Conservation (phyloP, 2,888 invertebrate species). For the Pollenia griseotomentosa region DNA sequence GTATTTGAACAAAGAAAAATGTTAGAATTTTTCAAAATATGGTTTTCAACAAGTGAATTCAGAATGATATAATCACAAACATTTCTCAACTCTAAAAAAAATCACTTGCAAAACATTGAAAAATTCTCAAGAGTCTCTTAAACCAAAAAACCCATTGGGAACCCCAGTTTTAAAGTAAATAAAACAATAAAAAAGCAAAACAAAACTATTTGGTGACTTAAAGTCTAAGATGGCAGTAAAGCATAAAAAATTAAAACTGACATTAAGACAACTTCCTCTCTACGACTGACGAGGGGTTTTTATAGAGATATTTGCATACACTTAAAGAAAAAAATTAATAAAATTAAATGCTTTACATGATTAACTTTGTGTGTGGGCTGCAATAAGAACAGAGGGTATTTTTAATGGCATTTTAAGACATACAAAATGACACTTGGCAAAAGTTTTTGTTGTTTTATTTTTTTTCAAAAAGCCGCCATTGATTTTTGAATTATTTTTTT, state of each 20-base stretch:
- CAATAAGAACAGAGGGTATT: conserved; percentile 23
- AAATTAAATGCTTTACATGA: conserved; percentile 29
- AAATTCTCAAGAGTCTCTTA: too few relatives aligned
- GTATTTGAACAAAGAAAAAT: too few relatives aligned
- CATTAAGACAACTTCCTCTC: conserved; percentile 54
- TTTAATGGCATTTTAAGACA: conserved; percentile 53
- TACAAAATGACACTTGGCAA: conserved; percentile 66
- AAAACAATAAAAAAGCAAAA: conserved; percentile 29
- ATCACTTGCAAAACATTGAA: too few relatives aligned
- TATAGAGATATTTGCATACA: conserved; percentile 13
- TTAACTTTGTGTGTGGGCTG: conserved; percentile 70
- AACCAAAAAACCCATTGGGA: too few relatives aligned
- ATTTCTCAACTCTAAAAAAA: too few relatives aligned
- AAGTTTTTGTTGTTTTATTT: conserved; percentile 32
- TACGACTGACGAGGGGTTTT: conserved; percentile 2
- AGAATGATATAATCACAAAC: too few relatives aligned
- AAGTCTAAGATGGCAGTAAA: conserved; percentile 66
- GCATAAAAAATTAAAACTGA: conserved; percentile 60
- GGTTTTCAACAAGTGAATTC: too few relatives aligned
- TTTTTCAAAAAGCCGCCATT: conserved; percentile 51
- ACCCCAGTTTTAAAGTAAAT: neutral
- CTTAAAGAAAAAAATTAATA: conserved; percentile 35
- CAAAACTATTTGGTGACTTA: conserved; percentile 61
- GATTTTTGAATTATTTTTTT: conserved; percentile 17
- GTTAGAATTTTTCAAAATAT: too few relatives aligned